phyloP scores from a whole-genome alignment of 2,888 invertebrate species.

The Ceraclea dissimilis region DNA sequence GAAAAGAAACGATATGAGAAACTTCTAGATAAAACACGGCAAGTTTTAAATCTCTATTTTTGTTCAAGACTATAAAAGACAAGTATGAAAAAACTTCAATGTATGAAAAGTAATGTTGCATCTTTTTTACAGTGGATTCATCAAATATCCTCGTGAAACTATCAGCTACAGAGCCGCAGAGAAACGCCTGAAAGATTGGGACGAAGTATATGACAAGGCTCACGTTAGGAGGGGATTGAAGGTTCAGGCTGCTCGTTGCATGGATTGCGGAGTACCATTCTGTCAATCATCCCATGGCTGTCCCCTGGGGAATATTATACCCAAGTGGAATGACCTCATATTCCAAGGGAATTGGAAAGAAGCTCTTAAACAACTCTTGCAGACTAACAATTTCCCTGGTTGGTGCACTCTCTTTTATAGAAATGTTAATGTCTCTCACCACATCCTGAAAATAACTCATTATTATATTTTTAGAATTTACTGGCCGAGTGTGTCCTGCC shows the following conservation, averaged over 20 bases:
- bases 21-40: slow-evolving; percentile 72
- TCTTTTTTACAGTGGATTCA: slow-evolving; percentile 65
- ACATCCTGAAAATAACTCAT: too few species aligned
- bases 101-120: too few species aligned
- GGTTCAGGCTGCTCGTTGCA: slow-evolving; percentile 90
- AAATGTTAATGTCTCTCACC: too few species aligned
- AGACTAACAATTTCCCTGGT: slow-evolving; percentile 98
- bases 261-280: slow-evolving; percentile 99
- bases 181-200: slow-evolving; percentile 88
- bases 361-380: slow-evolving; percentile 84
- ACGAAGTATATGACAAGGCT: slow-evolving; percentile 86
- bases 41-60: slow-evolving; percentile 18
- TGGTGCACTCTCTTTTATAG: slow-evolving; percentile 12
- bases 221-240: slow-evolving; percentile 84
- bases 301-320: slow-evolving; percentile 96
- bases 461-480: slow-evolving; percentile 57
- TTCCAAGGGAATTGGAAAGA: slow-evolving; percentile 91
- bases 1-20: slow-evolving; percentile 78
- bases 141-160: slow-evolving; percentile 90
- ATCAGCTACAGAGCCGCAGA: slow-evolving; percentile 78
- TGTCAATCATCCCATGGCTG: slow-evolving; percentile 94
- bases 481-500: slow-evolving; percentile 90
- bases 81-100: too few species aligned
- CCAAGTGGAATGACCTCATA: slow-evolving; percentile 98
- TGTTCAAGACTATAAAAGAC: neutral